phyloP scores from a whole-genome alignment of 2,888 invertebrate genomes.

The Dexiosoma caninum region DNA sequence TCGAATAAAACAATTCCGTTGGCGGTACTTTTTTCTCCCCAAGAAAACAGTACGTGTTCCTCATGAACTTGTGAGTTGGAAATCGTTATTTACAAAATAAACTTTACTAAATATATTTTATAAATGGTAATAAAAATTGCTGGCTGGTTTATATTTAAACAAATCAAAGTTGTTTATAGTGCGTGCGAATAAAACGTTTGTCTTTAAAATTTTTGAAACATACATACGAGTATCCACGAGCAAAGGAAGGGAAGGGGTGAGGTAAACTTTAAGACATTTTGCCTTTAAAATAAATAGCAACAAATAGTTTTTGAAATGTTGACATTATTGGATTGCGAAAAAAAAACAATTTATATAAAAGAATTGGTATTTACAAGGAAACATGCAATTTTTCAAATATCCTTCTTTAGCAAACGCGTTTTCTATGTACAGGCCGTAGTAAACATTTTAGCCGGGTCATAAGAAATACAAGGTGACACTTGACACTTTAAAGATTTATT shows the following conservation, averaged over 20 bases:
- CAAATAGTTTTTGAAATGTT: conserved; percentile 52
- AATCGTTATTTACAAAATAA: background rate
- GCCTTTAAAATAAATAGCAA: conserved; percentile 33
- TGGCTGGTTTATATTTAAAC: background rate
- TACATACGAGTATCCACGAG: background rate
- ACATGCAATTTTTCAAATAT: conserved; percentile 66
- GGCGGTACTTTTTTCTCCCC: no score
- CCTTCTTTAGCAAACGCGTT: conserved; percentile 51
- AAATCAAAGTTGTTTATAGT: conserved; percentile 46
- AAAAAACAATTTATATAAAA: background rate
- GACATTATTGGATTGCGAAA: conserved; percentile 30
- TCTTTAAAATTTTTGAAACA: conserved; percentile 33
- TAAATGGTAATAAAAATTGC: background rate
- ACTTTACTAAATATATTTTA: background rate
- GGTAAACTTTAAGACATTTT: background rate
- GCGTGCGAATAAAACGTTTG: conserved; percentile 62
- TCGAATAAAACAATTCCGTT: no score
- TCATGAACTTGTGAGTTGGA: no score
- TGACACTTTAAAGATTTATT: conserved; percentile 63
- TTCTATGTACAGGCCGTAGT: conserved; percentile 45
- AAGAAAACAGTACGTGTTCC: no score
- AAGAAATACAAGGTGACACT: conserved; percentile 58
- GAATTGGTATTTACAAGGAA: conserved; percentile 57
- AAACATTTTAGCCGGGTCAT: conserved; percentile 22
- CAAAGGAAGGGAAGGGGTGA: no score